These are phyloP conservation scores for Brachyrhaphis roseni DNA, from an alignment of 2,797 vertebrate species.

Conservation along the genomic window DNA sequence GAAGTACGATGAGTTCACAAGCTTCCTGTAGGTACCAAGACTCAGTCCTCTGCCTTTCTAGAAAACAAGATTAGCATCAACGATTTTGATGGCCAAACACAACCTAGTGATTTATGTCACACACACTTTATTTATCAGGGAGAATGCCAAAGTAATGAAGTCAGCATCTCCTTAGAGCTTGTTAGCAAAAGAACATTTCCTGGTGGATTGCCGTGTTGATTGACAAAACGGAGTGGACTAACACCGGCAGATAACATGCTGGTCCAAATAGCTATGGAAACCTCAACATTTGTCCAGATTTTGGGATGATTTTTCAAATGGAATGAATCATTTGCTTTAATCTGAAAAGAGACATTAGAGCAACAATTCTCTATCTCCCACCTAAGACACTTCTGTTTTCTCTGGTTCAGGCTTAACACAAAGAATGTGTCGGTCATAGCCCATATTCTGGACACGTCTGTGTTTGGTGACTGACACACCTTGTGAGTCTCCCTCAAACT, in stretches of 20 bases:
- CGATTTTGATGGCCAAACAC: constrained; percentile 28
- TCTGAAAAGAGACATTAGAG: not conserved
- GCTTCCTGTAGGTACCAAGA: constrained; percentile 31
- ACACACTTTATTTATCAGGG: not conserved
- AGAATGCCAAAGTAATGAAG: not conserved
- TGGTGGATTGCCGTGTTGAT: not conserved
- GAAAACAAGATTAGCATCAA: constrained; percentile 30
- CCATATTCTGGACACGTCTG: not conserved
- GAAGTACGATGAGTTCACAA: constrained; percentile 27
- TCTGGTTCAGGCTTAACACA: not conserved
- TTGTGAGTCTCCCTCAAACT: not conserved
- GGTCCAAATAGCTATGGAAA: not conserved
- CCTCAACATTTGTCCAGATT: not conserved
- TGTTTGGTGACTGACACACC: not conserved
- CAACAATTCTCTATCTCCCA: not conserved
- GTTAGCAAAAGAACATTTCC: not conserved
- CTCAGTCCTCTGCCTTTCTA: constrained; percentile 30
- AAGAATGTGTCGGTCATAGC: not conserved
- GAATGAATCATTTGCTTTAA: not conserved
- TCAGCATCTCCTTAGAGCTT: not conserved
- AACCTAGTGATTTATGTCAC: not conserved
- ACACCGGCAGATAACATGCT: not conserved
- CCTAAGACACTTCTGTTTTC: not conserved
- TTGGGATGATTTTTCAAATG: not conserved
- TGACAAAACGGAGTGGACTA: not conserved